Conservation (phyloP, 2,113 vertebrate genomes). For the Trematocara unimaculatum region DNA sequence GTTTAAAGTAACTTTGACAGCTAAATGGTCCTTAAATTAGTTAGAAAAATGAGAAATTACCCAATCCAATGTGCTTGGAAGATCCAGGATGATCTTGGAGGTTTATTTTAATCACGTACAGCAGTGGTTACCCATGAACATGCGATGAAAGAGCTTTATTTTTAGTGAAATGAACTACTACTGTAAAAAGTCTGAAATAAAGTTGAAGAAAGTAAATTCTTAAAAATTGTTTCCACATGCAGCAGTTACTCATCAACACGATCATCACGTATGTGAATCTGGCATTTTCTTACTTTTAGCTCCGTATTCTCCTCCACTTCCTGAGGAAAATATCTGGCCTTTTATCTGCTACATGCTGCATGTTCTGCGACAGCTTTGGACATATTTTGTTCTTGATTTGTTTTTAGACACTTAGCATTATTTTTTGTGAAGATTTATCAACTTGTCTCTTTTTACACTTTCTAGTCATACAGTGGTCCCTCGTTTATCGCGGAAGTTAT, state of each 20-base stretch:
- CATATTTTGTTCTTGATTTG: not conserved
- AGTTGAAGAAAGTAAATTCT: not conserved
- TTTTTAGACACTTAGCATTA: not conserved
- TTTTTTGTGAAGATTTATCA: not conserved
- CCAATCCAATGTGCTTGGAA: not conserved
- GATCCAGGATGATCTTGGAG: not conserved
- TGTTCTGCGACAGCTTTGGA: not conserved
- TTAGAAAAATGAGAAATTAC: not conserved
- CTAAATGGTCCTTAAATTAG: not conserved
- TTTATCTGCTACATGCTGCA: not conserved
- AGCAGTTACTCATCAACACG: not conserved
- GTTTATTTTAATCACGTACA: not conserved
- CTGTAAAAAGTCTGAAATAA: not conserved
- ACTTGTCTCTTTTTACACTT: not conserved
- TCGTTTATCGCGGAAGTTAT: not conserved
- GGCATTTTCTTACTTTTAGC: not conserved
- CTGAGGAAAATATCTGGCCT: not conserved
- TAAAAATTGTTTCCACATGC: not conserved
- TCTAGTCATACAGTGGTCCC: not conserved
- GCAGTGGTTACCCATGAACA: not conserved
- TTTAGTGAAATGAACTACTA: not conserved
- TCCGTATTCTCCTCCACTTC: not conserved
- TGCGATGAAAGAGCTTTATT: not conserved
- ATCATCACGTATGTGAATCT: not conserved
- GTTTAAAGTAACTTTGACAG: not conserved